phyloP scores from a whole-genome alignment of 1,140 invertebrate genomes.

The Bombus pascuorum region DNA sequence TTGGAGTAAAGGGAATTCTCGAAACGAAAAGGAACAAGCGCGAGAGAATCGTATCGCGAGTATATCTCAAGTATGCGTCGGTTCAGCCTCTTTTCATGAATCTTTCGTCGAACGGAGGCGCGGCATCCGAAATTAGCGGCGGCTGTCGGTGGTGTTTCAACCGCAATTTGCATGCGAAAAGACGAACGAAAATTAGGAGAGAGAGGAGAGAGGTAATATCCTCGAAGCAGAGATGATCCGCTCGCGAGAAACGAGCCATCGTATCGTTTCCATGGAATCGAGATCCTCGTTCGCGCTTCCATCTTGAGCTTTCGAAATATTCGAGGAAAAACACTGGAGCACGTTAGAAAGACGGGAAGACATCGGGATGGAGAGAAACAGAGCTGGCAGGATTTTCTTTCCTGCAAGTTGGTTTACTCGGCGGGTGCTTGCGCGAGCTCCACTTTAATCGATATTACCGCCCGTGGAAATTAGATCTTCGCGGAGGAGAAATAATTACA shows the following conservation, averaged over 20 bases:
- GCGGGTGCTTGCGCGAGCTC: neutral
- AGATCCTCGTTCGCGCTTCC: neutral
- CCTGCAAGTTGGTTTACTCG: neutral
- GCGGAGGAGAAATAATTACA: slow-evolving; percentile 38
- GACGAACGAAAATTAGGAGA: neutral
- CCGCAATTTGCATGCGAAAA: slow-evolving; percentile 66
- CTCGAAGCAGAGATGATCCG: neutral
- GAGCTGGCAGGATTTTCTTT: neutral
- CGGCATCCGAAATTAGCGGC: slow-evolving; percentile 65
- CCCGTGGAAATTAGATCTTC: slow-evolving; percentile 31
- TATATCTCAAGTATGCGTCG: neutral
- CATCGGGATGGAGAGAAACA: neutral
- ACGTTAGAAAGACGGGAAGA: neutral
- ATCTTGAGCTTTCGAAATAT: neutral
- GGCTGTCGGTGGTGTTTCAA: slow-evolving; percentile 41
- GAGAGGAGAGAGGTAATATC: neutral
- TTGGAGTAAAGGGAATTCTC: neutral
- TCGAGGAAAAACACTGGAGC: neutral
- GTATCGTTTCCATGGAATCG: slow-evolving; percentile 17
- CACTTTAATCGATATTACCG: slow-evolving; percentile 48
- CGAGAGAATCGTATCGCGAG: neutral
- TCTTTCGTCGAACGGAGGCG: slow-evolving; percentile 70
- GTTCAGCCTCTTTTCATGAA: slow-evolving; percentile 66
- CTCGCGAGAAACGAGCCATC: neutral
- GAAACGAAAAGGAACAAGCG: neutral